Conservation (phyloP, 1,140 invertebrate genomes). For the Drosophila jambulina region DNA sequence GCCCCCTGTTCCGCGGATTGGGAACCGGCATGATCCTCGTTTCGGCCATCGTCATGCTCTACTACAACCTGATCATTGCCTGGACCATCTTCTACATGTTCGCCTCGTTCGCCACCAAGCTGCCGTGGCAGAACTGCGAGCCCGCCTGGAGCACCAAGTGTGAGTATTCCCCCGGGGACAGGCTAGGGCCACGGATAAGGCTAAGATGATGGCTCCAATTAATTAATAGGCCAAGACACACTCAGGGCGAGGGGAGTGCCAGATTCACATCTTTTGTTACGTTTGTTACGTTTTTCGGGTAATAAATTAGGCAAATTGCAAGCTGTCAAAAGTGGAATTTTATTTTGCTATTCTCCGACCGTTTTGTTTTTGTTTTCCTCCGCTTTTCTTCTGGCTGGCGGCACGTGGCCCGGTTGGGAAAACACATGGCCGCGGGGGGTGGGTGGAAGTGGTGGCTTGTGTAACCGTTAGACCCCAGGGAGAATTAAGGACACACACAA, state of each 20-base stretch:
- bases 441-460: slow-evolving; percentile 10
- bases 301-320: slow-evolving; percentile 75
- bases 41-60: slow-evolving; percentile 92
- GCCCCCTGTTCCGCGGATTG: slow-evolving; percentile 89
- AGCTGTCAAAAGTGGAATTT: slow-evolving; percentile 66
- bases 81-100: slow-evolving; percentile 94
- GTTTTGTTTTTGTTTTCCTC: slow-evolving; percentile 51
- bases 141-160: slow-evolving; percentile 90
- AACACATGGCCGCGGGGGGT: slow-evolving; percentile 30
- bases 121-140: slow-evolving; percentile 93
- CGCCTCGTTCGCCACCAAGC: slow-evolving; percentile 89
- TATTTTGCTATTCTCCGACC: slow-evolving; percentile 24
- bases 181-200: neutral
- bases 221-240: slow-evolving; percentile 39
- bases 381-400: slow-evolving; percentile 21
- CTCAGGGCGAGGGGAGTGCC: slow-evolving; percentile 7
- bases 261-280: slow-evolving; percentile 40
- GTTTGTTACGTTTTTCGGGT: slow-evolving; percentile 36
- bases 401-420: slow-evolving; percentile 42
- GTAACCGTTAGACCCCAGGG: slow-evolving; percentile 21
- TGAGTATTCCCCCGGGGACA: slow-evolving; percentile 80
- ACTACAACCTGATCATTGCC: slow-evolving; percentile 94
- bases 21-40: slow-evolving; percentile 94
- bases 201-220: slow-evolving; percentile 34
- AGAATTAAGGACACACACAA: slow-evolving; percentile 25